phyloP scores from a whole-genome alignment of 2,888 invertebrate genomes.

The Leptinotarsa tumamoca region DNA sequence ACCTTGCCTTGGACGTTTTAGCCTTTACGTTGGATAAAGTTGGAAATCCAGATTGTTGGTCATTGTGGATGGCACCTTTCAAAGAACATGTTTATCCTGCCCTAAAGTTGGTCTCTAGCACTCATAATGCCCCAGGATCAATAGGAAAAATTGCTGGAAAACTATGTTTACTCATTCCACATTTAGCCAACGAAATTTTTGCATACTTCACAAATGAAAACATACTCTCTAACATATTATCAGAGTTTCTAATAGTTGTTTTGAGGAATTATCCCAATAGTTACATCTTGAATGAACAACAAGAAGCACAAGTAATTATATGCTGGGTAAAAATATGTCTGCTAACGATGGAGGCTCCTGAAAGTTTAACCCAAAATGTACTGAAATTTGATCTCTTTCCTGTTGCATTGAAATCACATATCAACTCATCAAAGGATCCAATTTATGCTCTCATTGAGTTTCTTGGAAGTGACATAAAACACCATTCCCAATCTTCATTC shows the following conservation, averaged over 20 bases:
- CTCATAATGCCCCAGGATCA: conserved; percentile 47
- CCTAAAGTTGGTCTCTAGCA: conserved; percentile 54
- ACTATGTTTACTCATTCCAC: conserved; percentile 51
- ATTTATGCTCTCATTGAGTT: conserved; percentile 57
- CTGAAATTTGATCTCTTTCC: conserved; percentile 57
- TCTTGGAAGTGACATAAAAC: conserved; percentile 51
- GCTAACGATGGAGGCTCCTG: conserved; percentile 51
- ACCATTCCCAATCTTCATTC: conserved; percentile 42
- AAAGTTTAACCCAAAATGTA: conserved; percentile 54
- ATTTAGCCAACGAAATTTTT: conserved; percentile 52
- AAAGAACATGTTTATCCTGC: conserved; percentile 56
- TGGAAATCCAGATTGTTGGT: conserved; percentile 52
- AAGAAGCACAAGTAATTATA: conserved; percentile 57
- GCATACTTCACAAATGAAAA: conserved; percentile 54
- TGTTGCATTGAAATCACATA: conserved; percentile 45
- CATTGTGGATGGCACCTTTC: conserved; percentile 57
- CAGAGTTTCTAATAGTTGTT: conserved; percentile 54
- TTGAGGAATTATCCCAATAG: conserved; percentile 54
- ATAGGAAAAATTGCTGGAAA: conserved; percentile 60
- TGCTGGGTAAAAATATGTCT: conserved; percentile 62
- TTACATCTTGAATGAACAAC: conserved; percentile 50
- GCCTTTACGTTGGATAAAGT: conserved; percentile 53
- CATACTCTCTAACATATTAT: conserved; percentile 54
- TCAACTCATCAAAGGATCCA: conserved; percentile 52
- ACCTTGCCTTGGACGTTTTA: conserved; percentile 55